Percentiles rank a stretch among this genome's conserved stretches.
These are phyloP conservation scores for Diuraphis noxia DNA, from an alignment of 1,140 invertebrate species.

Conservation along the genomic window DNA sequence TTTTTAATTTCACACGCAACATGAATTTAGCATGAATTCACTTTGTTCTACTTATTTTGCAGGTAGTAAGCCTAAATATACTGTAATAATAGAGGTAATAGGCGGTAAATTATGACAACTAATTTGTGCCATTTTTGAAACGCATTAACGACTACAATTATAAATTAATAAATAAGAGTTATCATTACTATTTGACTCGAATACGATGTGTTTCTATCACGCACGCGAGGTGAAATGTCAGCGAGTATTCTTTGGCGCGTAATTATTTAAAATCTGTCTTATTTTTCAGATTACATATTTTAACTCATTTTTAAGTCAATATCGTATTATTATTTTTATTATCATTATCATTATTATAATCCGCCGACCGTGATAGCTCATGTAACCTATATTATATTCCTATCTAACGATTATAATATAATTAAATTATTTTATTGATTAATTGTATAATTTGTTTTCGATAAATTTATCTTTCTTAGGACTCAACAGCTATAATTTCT, in stretches of 20 bases:
- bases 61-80: not conserved
- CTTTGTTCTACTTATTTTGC: not conserved
- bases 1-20: not conserved
- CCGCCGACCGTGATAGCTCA: not conserved
- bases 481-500: not conserved
- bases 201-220: not conserved
- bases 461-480: not conserved
- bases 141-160: not conserved
- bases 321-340: not conserved
- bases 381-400: not conserved
- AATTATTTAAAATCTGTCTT: not conserved
- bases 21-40: not conserved
- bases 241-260: not conserved
- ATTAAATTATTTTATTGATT: not conserved
- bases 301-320: not conserved
- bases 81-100: not conserved
- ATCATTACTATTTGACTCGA: not conserved
- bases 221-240: not conserved
- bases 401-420: not conserved
- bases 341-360: not conserved
- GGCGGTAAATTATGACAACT: not conserved
- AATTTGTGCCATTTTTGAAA: constrained; percentile 52
- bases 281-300: not conserved
- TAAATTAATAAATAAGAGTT: not conserved
- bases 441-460: not conserved